These are phyloP conservation scores for Euura saliciscinereae DNA, from an alignment of 1,140 invertebrate genomes.

Conservation along the genomic window DNA sequence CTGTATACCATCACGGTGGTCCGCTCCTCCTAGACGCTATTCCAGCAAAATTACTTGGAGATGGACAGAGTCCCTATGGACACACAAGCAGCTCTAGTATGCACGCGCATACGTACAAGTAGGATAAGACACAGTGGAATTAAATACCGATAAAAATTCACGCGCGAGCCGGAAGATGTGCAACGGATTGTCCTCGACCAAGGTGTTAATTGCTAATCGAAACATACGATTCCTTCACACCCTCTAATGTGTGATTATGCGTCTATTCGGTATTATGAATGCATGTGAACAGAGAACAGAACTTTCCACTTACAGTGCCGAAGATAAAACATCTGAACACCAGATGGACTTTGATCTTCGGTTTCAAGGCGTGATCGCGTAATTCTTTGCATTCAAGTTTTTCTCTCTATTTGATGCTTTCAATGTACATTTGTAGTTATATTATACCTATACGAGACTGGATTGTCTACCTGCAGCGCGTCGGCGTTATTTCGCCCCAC, in stretches of 20 bases:
- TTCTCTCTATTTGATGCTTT: not conserved
- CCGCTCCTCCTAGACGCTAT: not conserved
- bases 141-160: not conserved
- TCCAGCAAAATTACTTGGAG: constrained; percentile 2
- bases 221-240: constrained; percentile 5
- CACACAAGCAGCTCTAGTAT: not conserved
- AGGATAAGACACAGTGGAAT: not conserved
- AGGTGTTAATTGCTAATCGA: constrained; percentile 3
- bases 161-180: not conserved
- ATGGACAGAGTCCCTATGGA: not conserved
- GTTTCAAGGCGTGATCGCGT: not conserved
- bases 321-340: not conserved
- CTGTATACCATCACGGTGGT: constrained; percentile 8
- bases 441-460: not conserved
- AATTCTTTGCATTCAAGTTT: not conserved
- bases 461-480: not conserved
- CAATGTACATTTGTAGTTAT: no score
- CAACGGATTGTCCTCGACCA: not conserved
- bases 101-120: not conserved
- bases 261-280: not conserved
- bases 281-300: not conserved
- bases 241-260: not conserved
- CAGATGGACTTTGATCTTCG: constrained; percentile 5
- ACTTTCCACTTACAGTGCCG: not conserved
- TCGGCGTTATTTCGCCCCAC: not conserved